Base-by-base conservation (phyloP, 1,140 invertebrate species). In the Drosophila melanica region DNA sequence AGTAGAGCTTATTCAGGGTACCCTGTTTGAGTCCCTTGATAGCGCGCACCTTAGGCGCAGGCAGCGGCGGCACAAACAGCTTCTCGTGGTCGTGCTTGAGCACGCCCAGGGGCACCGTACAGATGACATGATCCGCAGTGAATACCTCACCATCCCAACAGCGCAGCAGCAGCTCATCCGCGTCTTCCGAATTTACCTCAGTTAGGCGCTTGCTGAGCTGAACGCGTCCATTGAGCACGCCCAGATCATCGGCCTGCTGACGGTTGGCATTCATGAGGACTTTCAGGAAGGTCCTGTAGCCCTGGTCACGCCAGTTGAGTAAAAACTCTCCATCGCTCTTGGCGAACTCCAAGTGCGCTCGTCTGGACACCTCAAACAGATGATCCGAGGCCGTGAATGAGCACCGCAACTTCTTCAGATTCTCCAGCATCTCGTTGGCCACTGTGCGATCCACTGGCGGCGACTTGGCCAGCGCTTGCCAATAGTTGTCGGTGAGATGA, bases 1-100 rank as follows among this genome's bases (percentile, higher is more conserved):
- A 74, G 72, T 95, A 96, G 51, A 98, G 94, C 92, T 97, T 97
- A 79, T 96, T 94, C 1, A 97, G 93, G 0, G 94, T 94, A 33
- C 95, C 96, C 69, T 96, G 93, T 16, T 94, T 94, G 3, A 97
- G 90, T 8, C 93, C 93, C 87, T 95, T 92, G 30, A 96, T 95
- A 1, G 94, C 92, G n/a, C 93, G 92, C 1, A 94, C 77, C 92
- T 96, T 96, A 11, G 93, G 76, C 4, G 81, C 44, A 0, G 95
- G 94, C 37, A 96, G 79, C 11, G 91, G 69, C 0, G 95, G 95
- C n/a, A 90, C 92, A 82, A 96, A 96, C 4, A 96, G 79, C 44
- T 91, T 76, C 16, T 85, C 68, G 72, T 95, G 92, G 71, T 91
- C 93, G 44, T 94, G 93, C 91, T 96, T 96, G 5, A 96, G 89